Evolutionary conservation across 2,888 invertebrate genomes (phyloP).

Genomic region (Sialis lutaria): DNA sequence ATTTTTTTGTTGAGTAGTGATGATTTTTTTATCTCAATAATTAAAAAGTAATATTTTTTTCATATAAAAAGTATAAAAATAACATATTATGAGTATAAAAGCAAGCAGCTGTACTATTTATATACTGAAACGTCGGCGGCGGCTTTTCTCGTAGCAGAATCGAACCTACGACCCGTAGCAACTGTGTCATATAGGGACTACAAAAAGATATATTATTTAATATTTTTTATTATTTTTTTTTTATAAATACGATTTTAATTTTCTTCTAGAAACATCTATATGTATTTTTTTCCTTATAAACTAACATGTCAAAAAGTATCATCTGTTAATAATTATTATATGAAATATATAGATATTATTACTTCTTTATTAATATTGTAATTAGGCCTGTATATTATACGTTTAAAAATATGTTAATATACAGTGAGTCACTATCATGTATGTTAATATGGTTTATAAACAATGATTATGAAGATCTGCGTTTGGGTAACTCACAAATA

Average conservation of each 20-base stretch:
- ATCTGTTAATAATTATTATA: slow-evolving; percentile 19
- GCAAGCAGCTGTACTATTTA: too few species aligned
- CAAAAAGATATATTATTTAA: slow-evolving; percentile 28
- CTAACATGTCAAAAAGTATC: slow-evolving; percentile 24
- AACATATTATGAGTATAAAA: too few species aligned
- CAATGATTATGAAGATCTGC: too few species aligned
- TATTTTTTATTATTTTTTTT: slow-evolving; percentile 23
- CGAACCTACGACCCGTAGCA: slow-evolving; percentile 27
- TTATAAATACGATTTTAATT: slow-evolving; percentile 22
- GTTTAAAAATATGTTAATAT: slow-evolving; percentile 30
- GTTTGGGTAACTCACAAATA: too few species aligned
- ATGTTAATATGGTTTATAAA: too few species aligned
- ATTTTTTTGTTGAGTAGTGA: too few species aligned
- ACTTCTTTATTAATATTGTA: slow-evolving; percentile 21
- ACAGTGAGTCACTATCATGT: slow-evolving; percentile 17
- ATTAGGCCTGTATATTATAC: slow-evolving; percentile 32
- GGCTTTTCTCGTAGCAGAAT: slow-evolving; percentile 19
- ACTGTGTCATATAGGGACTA: slow-evolving; percentile 27
- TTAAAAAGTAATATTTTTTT: too few species aligned
- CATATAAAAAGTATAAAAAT: too few species aligned
- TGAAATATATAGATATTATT: slow-evolving; percentile 27
- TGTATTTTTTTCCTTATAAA: slow-evolving; percentile 20
- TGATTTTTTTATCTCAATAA: too few species aligned
- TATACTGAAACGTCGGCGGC: not conserved
- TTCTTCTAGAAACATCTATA: slow-evolving; percentile 28